Base-by-base conservation (phyloP, 2,113 vertebrate genomes). In the Crotalus helleri region DNA sequence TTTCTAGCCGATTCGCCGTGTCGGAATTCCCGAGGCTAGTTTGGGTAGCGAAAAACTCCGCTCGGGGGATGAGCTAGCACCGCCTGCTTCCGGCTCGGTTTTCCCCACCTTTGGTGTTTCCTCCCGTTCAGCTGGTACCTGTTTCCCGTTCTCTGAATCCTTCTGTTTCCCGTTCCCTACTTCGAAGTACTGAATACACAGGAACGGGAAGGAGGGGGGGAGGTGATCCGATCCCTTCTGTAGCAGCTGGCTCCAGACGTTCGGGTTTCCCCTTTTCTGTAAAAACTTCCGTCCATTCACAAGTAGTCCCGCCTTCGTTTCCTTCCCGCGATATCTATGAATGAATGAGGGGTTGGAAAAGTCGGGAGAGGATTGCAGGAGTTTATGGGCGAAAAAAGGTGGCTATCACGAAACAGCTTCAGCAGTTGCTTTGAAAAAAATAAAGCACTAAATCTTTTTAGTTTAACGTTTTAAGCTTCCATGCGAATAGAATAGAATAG, bases 261-360 rank as follows among this genome's bases (percentile, higher is more conserved):
- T 46, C 44, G 61, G 61, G 51, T 92, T 87, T 51, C 51, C 24
- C 57, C 21, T 55, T 29, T 39, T 61, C 89, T 87, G 87, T 21
- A 49, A 93, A 93, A 93, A 93, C 92, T 93, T 93, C 92, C 92
- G 89, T 90, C 92, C 74, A 93, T 93, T 93, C 92, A 93, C 89
- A 87, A 24, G 5, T 49, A 54, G 64, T 87, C 74, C 92, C 81
- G 88, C 88, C 88, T 59, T 90, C 21, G 46, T 58, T 93, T 93
- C 92, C 92, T 93, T 90, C 89, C 88, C 46, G 81, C 81, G 6
- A 13, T 64, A 6, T 61, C 11, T 5, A 39, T 58, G 92, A 64
- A 93, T 93, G 92, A 93, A 54, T 61, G 88, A 92, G 61, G 49
- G 86, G 5, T 53, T 88, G 87, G 33, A 57, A 92, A 89, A 87